These are phyloP conservation scores for Bufo bufo DNA, from an alignment of 2,113 vertebrate genomes.

Conservation along the genomic window DNA sequence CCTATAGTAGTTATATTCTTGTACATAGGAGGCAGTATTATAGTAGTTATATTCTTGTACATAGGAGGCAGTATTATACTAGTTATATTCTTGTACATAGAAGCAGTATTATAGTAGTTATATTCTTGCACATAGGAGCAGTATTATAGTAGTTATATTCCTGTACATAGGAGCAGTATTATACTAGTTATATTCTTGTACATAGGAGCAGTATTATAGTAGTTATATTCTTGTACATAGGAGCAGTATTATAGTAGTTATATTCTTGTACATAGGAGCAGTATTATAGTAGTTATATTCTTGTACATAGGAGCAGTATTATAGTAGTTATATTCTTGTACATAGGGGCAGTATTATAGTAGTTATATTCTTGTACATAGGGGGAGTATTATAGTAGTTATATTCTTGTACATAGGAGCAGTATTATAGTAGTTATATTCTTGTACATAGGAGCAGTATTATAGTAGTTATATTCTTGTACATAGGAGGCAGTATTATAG, in stretches of 20 bases:
- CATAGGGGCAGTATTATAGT: not conserved
- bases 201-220: not conserved
- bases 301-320: not conserved
- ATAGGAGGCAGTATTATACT: slow-evolving; percentile 10
- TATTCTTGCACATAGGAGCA: not conserved
- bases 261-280: not conserved
- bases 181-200: no score
- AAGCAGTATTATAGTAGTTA: not conserved
- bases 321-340: slow-evolving; percentile 5
- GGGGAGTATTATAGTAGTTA: not conserved
- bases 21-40: slow-evolving; percentile 7
- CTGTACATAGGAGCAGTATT: no score
- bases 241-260: slow-evolving; percentile 10
- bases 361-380: slow-evolving; percentile 5
- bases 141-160: not conserved
- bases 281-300: no score
- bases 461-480: no score
- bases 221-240: slow-evolving; percentile 2
- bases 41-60: slow-evolving; percentile 17
- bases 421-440: not conserved
- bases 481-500: no score
- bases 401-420: not conserved
- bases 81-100: slow-evolving; percentile 15
- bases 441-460: not conserved
- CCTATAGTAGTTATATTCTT: slow-evolving; percentile 18